These are phyloP conservation scores for Diceros bicornis DNA, from an alignment of 2,797 vertebrate genomes.

Conservation along the genomic window DNA sequence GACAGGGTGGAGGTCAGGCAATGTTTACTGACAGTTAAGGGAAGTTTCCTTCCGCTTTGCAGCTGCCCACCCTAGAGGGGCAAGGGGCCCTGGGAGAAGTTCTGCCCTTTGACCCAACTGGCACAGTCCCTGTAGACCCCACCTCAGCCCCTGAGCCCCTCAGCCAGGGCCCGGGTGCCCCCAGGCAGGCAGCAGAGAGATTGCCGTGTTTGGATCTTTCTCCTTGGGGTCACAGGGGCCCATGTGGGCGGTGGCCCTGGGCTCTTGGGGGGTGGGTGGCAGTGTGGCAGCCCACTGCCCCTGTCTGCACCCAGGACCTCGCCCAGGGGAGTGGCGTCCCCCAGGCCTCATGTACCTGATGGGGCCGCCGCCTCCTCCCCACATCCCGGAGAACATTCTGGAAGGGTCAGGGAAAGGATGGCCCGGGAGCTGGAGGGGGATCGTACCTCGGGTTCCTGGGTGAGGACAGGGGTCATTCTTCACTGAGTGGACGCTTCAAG, in stretches of 20 bases:
- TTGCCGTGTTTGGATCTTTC: background rate
- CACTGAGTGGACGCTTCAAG: background rate
- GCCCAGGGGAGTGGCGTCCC: background rate
- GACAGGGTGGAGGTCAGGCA: too few species aligned
- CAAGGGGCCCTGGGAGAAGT: background rate
- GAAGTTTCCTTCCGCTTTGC: background rate
- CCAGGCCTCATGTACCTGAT: background rate
- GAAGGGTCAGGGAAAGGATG: background rate
- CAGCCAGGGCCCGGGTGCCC: background rate
- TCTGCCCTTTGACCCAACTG: background rate
- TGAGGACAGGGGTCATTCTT: background rate
- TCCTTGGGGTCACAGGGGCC: background rate
- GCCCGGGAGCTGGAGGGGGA: background rate
- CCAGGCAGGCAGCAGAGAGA: background rate
- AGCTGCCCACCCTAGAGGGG: too few species aligned
- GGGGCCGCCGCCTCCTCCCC: background rate
- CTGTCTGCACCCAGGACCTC: background rate
- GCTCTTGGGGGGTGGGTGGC: background rate
- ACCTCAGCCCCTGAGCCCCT: background rate
- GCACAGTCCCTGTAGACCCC: too few species aligned
- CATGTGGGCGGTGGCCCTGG: background rate
- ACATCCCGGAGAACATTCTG: background rate
- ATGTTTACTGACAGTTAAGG: background rate
- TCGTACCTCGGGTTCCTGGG: background rate
- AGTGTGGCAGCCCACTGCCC: too few species aligned